Evolutionary conservation across 2,113 vertebrate species (phyloP), one percentile per base, ranked within the genome.

Genomic region (Phodopus roborovskii): DNA sequence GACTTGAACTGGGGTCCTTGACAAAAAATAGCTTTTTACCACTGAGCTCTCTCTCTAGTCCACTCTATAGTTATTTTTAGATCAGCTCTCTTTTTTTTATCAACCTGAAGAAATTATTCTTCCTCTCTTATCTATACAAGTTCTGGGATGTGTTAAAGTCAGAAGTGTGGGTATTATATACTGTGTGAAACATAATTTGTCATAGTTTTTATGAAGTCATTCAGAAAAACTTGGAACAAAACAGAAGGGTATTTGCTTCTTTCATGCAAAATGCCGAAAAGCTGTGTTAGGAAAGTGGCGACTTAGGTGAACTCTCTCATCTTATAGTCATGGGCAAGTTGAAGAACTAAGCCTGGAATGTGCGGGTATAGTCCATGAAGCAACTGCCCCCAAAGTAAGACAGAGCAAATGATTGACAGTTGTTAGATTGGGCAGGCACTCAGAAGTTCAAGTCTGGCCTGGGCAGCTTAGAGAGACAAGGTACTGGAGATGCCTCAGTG

Each of bases 261-360:
- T 83, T 95, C 30, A 88, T 82, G 28, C 75, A 92, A 78, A 91
- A 89, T 92, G 71, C 50, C 78, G 88, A 64, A 66, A 50, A 68
- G 45, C 42, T 66, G 64, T 91, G 42, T 79, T 74, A 93, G 56
- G 16, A 91, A 94, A 86, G 84, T 13, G 4, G 15, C 48, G 58
- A 42, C 39, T 87, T 92, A 70, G 30, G 10, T 73, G 24, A 96
- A 87, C 30, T 70, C n/a, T 78, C 48, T 96, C 82, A 60, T 90
- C 1, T 74, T 36, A 39, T 28, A 66, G 5, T 48, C 66, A 50
- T 66, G 7, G 62, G 78, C 33, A 81, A 91, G 17, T 30, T 62
- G 22, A 89, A 92, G n/a, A 88, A 42, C 42, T 53, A 74, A 83
- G 5, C 30, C 50, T 26, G 19, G 5, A 26, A n/a, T 17, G 45